phyloP scores from a whole-genome alignment of 2,888 invertebrate species.

The Euclidia mi region DNA sequence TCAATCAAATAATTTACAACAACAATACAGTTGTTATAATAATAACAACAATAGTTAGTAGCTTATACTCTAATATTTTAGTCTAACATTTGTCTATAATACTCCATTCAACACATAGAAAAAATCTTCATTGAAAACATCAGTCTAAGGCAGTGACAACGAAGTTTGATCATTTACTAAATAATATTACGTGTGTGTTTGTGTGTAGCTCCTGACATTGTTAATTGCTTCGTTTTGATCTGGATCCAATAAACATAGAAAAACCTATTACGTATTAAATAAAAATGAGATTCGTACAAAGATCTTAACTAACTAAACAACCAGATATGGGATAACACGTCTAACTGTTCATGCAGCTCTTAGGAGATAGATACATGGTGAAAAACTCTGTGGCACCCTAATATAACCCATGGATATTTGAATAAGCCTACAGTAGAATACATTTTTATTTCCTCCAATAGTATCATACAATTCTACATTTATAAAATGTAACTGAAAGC shows the following conservation, averaged over 20 bases:
- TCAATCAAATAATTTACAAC: constrained; percentile 87
- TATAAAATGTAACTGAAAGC: constrained; percentile 4
- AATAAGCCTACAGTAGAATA: neutral
- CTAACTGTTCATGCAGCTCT: constrained; percentile 39
- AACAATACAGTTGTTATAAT: constrained; percentile 81
- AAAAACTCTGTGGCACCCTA: neutral
- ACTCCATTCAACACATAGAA: constrained; percentile 79
- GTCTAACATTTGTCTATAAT: constrained; percentile 78
- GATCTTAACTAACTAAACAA: constrained; percentile 50
- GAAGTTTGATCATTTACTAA: constrained; percentile 71
- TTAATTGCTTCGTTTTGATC: constrained; percentile 28
- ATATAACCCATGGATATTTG: constrained; percentile 18
- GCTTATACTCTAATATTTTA: constrained; percentile 72
- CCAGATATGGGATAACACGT: constrained; percentile 26
- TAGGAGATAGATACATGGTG: constrained; percentile 9
- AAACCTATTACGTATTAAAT: constrained; percentile 43
- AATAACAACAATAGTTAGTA: constrained; percentile 83
- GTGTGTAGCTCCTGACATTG: constrained; percentile 31
- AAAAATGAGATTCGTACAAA: constrained; percentile 70
- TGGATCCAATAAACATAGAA: constrained; percentile 24
- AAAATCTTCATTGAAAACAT: constrained; percentile 82
- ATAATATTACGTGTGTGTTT: constrained; percentile 15
- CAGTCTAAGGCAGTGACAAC: constrained; percentile 89
- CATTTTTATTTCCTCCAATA: neutral
- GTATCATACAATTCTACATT: constrained; percentile 2